Evolutionary conservation across 2,888 invertebrate species (phyloP).

Genomic region (Onthophagus sagittarius): DNA sequence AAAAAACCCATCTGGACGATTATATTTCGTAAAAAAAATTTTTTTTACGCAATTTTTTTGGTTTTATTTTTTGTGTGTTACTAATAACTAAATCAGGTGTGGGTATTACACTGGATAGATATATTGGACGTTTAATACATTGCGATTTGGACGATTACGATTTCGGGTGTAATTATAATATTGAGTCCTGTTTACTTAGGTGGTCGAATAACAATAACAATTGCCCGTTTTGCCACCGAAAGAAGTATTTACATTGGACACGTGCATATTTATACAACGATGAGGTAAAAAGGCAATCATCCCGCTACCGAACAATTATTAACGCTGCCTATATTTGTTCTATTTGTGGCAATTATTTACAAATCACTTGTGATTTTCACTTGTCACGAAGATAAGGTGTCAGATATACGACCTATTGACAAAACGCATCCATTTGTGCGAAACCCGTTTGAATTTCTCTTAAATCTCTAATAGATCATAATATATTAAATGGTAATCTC

Average conservation of each 20-base stretch:
- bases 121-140: not conserved
- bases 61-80: too few species aligned
- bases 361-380: slow-evolving; percentile 48
- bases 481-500: slow-evolving; percentile 18
- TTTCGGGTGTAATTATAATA: not conserved
- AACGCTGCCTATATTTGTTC: slow-evolving; percentile 39
- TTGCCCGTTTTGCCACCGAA: not conserved
- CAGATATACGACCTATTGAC: slow-evolving; percentile 7
- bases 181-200: not conserved
- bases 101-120: too few species aligned
- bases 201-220: not conserved
- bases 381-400: slow-evolving; percentile 40
- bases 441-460: slow-evolving; percentile 21
- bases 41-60: too few species aligned
- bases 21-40: too few species aligned
- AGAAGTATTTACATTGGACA: not conserved
- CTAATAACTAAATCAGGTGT: too few species aligned
- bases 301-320: not conserved
- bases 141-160: not conserved
- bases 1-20: too few species aligned
- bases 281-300: not conserved
- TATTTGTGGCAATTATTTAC: slow-evolving; percentile 48
- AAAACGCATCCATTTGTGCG: not conserved
- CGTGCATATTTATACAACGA: not conserved
- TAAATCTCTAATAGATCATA: slow-evolving; percentile 10